Evolutionary conservation across 2,888 invertebrate species (phyloP).

Genomic region (Arge pagana): DNA sequence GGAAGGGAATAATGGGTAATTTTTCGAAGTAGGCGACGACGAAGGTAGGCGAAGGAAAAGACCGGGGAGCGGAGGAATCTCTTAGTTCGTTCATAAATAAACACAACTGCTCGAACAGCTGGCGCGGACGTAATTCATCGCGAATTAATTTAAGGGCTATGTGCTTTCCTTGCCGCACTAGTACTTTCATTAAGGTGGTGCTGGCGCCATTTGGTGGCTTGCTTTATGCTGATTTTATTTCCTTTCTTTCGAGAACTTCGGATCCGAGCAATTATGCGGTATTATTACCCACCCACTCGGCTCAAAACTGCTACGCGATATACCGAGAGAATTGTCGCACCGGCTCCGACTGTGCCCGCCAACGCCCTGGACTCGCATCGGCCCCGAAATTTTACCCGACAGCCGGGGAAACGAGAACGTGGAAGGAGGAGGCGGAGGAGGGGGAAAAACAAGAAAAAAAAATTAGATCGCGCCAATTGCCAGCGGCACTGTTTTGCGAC

Average conservation of each 20-base stretch:
- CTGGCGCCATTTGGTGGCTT: slow-evolving; percentile 55
- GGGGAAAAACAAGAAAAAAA: too few species aligned
- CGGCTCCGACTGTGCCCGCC: too few species aligned
- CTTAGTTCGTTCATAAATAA: slow-evolving; percentile 58
- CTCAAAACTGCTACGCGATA: slow-evolving; percentile 50
- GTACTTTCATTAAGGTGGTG: slow-evolving; percentile 56
- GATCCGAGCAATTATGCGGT: slow-evolving; percentile 55
- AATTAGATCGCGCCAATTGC: too few species aligned
- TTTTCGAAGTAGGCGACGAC: neutral
- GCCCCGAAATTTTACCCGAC: too few species aligned
- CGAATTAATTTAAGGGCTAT: slow-evolving; percentile 58
- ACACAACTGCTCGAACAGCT: slow-evolving; percentile 58
- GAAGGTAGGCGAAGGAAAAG: neutral
- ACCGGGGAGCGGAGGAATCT: slow-evolving; percentile 16
- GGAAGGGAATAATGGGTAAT: too few species aligned
- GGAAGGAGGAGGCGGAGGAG: too few species aligned
- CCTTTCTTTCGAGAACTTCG: slow-evolving; percentile 55
- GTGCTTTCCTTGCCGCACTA: slow-evolving; percentile 38
- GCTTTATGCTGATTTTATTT: slow-evolving; percentile 58
- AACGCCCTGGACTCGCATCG: too few species aligned
- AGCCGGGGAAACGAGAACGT: too few species aligned
- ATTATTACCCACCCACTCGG: slow-evolving; percentile 48
- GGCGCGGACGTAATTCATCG: slow-evolving; percentile 59
- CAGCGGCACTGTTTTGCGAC: too few species aligned
- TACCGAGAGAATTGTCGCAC: too few species aligned